A percentile compares a stretch with the other conserved stretches of the same genome.
Evolutionary conservation across 2,888 invertebrate species (phyloP).

Genomic region (Sympetrum striolatum): DNA sequence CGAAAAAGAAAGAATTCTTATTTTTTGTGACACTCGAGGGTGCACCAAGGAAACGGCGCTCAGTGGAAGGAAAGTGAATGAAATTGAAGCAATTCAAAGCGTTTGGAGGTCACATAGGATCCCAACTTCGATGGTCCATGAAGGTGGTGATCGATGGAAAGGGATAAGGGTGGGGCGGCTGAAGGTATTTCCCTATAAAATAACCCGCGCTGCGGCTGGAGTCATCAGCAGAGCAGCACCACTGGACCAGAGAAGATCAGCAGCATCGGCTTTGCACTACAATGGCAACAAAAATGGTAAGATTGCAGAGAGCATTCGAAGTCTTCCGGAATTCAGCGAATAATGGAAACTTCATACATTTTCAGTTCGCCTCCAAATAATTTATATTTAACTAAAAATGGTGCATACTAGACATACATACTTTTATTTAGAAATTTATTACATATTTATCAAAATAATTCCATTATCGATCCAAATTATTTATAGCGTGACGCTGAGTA

Average conservation of each 20-base stretch:
- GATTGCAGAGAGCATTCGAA: neutral
- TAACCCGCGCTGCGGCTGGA: neutral
- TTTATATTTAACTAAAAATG: no score
- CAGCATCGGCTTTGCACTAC: neutral
- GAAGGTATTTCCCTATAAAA: neutral
- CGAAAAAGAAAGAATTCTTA: neutral
- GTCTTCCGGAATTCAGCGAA: no score
- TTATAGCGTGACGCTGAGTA: no score
- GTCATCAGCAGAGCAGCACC: neutral
- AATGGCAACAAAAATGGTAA: neutral
- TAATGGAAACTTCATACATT: no score
- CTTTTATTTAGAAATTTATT: no score
- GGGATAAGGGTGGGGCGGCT: neutral
- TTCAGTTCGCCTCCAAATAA: no score
- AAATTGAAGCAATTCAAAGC: neutral
- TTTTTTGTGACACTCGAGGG: neutral
- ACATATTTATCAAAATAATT: no score
- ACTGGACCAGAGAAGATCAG: neutral
- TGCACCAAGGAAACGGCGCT: neutral
- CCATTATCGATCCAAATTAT: no score
- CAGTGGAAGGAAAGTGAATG: neutral
- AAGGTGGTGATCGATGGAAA: neutral
- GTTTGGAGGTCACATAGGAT: neutral
- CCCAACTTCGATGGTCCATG: neutral
- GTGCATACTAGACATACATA: no score